Base-by-base conservation (phyloP, 1,140 invertebrate species). In the Oscheius sp. region DNA sequence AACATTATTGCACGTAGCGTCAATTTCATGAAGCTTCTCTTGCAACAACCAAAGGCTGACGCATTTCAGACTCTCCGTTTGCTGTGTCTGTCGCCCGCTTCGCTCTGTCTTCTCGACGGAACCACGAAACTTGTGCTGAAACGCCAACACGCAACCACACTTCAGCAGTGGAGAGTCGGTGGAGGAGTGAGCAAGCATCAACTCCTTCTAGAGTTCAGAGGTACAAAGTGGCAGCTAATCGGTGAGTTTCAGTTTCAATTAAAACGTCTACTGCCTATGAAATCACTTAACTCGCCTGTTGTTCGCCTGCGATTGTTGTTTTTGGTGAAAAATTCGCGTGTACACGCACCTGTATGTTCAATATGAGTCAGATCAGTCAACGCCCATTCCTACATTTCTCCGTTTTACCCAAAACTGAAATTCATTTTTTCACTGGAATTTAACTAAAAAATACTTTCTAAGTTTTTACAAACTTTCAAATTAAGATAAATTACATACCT, bases 121-220 rank as follows among this genome's bases (percentile, higher is more conserved):
- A 89, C 89, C 76, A 89, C 89, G 0, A 89, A 89, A 79, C 83
- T 88, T 7, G 82, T 89, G 23, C 85, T 89, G 4, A 89, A 89
- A 79, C 85, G 85, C 23, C 89, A 90, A 78, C 86, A 87, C 64
- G 89, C 89, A 23, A 82, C 86, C 4, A 89, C 90, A 76, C 86
- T 91, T n/a, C 83, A 89, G 64, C 87, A 90, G 85, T 91, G 90
- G 90, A 84, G 89, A 59, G 87, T 88, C 3, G 88, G 89, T 20
- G 88, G 88, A 7, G 89, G 89, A 13, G 85, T 89, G 59, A 88
- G 87, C 29, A 89, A 90, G 82, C 89, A 90, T 83, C 86, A 89
- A 65, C 82, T 91, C 1, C 85, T 88, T 38, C 84, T 91, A 42
- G 89, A 90, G 84, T 91, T 91, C 82, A 86, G 89, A 31, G 89